Conservation (phyloP, 2,888 invertebrate genomes). For the Hyposoter didymator region DNA sequence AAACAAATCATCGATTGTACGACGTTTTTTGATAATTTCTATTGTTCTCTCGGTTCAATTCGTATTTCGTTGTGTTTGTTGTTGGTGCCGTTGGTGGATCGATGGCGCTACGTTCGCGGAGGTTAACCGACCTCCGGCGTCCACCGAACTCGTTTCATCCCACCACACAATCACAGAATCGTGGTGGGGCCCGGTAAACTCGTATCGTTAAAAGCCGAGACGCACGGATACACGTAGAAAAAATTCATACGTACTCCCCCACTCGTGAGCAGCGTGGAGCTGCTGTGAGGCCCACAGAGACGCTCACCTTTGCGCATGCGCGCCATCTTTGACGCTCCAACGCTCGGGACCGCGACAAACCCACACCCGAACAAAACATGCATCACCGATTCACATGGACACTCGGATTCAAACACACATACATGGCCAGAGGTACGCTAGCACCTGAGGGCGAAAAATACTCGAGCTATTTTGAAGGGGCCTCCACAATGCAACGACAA, state of each 20-base stretch:
- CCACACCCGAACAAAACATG: constrained; percentile 14
- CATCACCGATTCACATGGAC: background rate
- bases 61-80: background rate
- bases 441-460: constrained; percentile 30
- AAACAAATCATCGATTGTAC: background rate
- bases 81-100: constrained; percentile 17
- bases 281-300: constrained; percentile 37
- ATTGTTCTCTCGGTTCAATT: constrained; percentile 24
- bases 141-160: constrained; percentile 57
- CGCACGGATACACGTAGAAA: constrained; percentile 2
- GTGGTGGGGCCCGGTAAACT: constrained; percentile 24
- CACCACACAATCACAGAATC: constrained; percentile 36
- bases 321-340: constrained; percentile 13
- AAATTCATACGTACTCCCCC: constrained; percentile 31
- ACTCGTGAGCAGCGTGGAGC: constrained; percentile 2
- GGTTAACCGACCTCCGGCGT: constrained; percentile 65
- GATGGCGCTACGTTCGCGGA: constrained; percentile 15
- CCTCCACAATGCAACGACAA: background rate
- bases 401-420: constrained; percentile 16
- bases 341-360: constrained; percentile 20
- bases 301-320: constrained; percentile 65
- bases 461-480: constrained; percentile 8
- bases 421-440: constrained; percentile 28
- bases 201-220: constrained; percentile 10
- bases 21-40: constrained; percentile 8